Percentiles rank a stretch among this genome's conserved stretches.
Conservation (phyloP, 1,140 invertebrate species). For the Drosophila arizonae region DNA sequence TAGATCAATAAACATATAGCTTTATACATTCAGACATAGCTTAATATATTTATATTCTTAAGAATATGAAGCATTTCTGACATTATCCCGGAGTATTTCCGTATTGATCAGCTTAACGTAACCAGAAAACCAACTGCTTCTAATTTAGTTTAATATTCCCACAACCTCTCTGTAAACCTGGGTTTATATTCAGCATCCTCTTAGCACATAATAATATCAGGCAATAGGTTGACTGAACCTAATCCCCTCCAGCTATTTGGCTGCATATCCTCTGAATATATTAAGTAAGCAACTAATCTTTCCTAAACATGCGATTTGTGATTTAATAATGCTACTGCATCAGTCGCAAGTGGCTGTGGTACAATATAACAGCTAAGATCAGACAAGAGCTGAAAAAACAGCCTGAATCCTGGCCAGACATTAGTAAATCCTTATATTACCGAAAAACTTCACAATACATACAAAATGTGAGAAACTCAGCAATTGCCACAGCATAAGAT, state of each 20-base stretch:
- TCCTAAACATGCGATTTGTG: neutral
- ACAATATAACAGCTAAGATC: neutral
- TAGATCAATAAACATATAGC: too few species aligned
- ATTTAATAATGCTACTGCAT: neutral
- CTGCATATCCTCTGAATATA: neutral
- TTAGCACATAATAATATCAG: too few species aligned
- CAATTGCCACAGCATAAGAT: too few species aligned
- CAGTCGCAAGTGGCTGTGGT: neutral
- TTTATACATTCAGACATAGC: too few species aligned
- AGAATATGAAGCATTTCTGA: neutral
- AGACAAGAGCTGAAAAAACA: neutral
- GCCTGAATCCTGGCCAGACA: slow-evolving; percentile 22
- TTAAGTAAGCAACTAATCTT: neutral
- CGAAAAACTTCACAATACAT: neutral
- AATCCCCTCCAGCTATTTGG: slow-evolving; percentile 3
- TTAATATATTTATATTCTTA: too few species aligned
- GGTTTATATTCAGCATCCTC: neutral
- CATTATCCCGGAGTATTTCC: neutral
- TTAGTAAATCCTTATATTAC: neutral
- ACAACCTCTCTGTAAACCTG: neutral
- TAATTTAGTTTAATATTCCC: neutral
- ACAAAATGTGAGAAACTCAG: neutral
- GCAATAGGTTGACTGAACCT: neutral
- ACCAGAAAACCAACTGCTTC: neutral
- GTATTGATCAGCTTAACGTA: neutral